Conservation (phyloP, 2,797 vertebrate genomes). For the Setipinna tenuifilis region DNA sequence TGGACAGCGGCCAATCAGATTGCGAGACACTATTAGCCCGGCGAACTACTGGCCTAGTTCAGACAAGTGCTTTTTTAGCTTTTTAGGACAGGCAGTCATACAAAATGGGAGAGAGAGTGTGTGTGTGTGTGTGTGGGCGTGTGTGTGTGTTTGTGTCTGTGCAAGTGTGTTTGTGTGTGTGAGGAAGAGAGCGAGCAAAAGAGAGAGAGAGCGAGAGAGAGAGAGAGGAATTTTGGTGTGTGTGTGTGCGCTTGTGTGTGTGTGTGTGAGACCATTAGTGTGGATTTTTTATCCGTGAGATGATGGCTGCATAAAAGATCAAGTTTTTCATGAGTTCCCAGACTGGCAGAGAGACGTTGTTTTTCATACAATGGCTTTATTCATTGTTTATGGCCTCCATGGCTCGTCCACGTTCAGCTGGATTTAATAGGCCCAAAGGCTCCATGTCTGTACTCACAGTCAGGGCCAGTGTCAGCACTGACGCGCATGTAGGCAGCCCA, state of each 20-base stretch:
- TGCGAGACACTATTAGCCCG: conserved; percentile 68
- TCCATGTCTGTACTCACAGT: not conserved
- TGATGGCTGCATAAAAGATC: conserved; percentile 40
- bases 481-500: not conserved
- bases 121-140: not conserved
- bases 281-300: not conserved
- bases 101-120: not conserved
- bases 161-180: not conserved
- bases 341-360: conserved; percentile 33
- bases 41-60: conserved; percentile 62
- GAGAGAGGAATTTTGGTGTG: not conserved
- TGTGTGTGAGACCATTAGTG: not conserved
- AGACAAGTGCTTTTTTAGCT: conserved; percentile 32
- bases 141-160: not conserved
- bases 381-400: not conserved
- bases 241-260: not conserved
- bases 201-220: not conserved
- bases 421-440: not conserved
- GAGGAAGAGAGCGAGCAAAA: not conserved
- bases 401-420: not conserved
- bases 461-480: not conserved
- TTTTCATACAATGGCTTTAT: conserved; percentile 49
- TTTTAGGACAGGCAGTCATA: not conserved
- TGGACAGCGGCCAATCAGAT: conserved; percentile 86
- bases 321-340: conserved; percentile 28